Conservation (phyloP, 2,888 invertebrate species). For the Eurois occulta region DNA sequence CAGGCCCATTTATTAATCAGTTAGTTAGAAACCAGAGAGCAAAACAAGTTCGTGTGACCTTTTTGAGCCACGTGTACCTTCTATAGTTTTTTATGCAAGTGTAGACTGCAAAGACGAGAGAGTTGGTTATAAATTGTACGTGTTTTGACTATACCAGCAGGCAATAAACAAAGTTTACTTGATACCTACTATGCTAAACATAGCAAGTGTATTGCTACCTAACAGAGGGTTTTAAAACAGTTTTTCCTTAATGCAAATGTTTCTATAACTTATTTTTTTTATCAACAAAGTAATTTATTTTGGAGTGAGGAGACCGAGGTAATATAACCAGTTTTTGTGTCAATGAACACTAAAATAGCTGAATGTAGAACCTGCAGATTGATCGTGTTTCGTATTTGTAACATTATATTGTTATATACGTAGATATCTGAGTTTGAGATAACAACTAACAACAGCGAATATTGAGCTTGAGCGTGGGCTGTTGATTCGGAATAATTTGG, state of each 20-base stretch:
- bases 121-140: slow-evolving; percentile 14
- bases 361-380: not conserved
- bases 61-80: not conserved
- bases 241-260: slow-evolving; percentile 41
- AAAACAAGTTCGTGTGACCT: slow-evolving; percentile 14
- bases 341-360: slow-evolving; percentile 1
- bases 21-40: not conserved
- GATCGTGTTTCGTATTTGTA: slow-evolving; percentile 6
- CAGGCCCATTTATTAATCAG: not conserved
- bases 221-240: slow-evolving; percentile 7
- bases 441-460: slow-evolving; percentile 40
- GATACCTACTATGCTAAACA: not conserved
- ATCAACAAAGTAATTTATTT: not conserved
- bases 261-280: not conserved
- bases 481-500: slow-evolving; percentile 51
- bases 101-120: not conserved
- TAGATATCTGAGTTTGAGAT: not conserved
- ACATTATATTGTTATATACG: not conserved
- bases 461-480: slow-evolving; percentile 40
- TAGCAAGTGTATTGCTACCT: not conserved
- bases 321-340: not conserved
- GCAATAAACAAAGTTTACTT: not conserved
- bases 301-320: not conserved
- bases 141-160: not conserved
- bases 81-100: slow-evolving; percentile 2